Evolutionary conservation across 1,140 invertebrate species (phyloP).

Genomic region (Brachionus asplanchnoidis): DNA sequence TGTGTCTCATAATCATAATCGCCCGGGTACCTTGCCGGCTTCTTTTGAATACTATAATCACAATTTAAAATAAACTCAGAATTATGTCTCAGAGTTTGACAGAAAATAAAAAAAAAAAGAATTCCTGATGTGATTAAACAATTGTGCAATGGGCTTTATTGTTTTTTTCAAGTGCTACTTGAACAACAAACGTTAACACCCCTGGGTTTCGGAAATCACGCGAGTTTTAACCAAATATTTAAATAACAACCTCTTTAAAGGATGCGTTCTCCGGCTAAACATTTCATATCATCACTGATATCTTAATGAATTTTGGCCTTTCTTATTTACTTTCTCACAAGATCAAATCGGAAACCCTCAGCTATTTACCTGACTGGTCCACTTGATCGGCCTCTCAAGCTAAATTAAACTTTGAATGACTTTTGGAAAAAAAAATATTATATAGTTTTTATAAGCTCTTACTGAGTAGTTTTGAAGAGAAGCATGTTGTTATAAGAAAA

Average conservation of each 20-base stretch:
- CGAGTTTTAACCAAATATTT: background rate
- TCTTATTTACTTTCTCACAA: background rate
- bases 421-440: background rate
- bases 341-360: background rate
- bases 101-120: background rate
- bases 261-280: background rate
- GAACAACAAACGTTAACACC: background rate
- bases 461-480: background rate
- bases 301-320: background rate
- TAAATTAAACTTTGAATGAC: background rate
- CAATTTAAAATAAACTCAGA: background rate
- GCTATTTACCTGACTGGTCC: background rate
- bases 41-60: background rate
- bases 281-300: background rate
- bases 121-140: constrained; percentile 1
- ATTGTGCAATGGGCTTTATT: background rate
- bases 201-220: background rate
- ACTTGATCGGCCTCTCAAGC: background rate
- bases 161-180: background rate
- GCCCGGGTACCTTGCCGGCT: background rate
- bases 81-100: background rate
- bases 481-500: background rate
- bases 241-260: background rate
- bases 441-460: background rate
- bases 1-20: background rate